phyloP scores from a whole-genome alignment of 2,113 vertebrate genomes.

The Scophthalmus maximus region DNA sequence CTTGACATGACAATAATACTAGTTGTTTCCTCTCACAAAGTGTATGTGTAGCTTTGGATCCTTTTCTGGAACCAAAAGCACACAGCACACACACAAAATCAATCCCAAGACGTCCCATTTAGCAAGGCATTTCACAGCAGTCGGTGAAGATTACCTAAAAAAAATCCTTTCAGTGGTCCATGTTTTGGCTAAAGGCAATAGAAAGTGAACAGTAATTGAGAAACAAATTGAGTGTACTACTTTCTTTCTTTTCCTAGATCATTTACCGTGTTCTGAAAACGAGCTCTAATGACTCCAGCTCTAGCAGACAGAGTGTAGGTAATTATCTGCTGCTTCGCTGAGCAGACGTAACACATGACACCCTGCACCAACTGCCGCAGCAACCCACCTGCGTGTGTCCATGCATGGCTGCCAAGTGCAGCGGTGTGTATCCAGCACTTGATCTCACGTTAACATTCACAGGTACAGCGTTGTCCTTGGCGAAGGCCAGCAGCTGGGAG shows the following conservation, averaged over 20 bases:
- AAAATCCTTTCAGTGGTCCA: no score
- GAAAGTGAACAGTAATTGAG: no score
- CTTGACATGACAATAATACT: neutral
- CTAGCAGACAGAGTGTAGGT: neutral
- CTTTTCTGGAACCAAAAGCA: no score
- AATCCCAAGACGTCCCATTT: no score
- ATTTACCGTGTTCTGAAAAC: neutral
- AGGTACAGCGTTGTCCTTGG: conserved; percentile 84
- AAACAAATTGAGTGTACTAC: no score
- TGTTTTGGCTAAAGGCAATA: no score
- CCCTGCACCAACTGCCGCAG: neutral
- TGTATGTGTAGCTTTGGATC: no score
- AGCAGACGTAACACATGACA: conserved; percentile 38
- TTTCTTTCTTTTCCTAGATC: no score
- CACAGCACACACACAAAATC: no score
- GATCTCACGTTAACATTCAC: conserved; percentile 91
- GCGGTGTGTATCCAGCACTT: conserved; percentile 91
- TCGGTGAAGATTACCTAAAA: no score
- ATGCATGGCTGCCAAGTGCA: conserved; percentile 96
- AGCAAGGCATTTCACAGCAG: no score
- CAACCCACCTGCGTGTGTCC: conserved; percentile 84
- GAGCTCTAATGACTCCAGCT: neutral
- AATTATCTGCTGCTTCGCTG: conserved; percentile 17
- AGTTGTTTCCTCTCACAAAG: neutral
- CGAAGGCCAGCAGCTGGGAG: conserved; percentile 88